These are phyloP conservation scores for Rhizoglyphus robini DNA, from an alignment of 1,140 invertebrate species.

Conservation along the genomic window DNA sequence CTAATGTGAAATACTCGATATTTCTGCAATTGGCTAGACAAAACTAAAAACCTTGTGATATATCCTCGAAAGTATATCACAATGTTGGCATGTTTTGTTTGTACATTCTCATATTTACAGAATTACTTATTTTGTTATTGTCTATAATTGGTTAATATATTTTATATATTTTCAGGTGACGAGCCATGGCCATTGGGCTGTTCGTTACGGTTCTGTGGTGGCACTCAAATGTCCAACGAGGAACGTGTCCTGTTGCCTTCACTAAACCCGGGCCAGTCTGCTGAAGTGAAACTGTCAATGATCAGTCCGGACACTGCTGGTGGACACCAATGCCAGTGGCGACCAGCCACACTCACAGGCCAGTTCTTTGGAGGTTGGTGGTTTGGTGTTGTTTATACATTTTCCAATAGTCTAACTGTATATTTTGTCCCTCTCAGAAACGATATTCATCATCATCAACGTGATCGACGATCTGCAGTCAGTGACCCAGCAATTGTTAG, in stretches of 20 bases:
- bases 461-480: background rate
- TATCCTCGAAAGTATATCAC: too few relatives aligned
- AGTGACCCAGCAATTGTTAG: constrained; percentile 1
- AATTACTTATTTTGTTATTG: too few relatives aligned
- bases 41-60: too few relatives aligned
- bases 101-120: too few relatives aligned
- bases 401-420: background rate
- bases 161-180: constrained; percentile 34
- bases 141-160: too few relatives aligned
- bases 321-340: constrained; percentile 66
- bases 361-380: constrained; percentile 62
- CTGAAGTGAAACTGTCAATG: constrained; percentile 52
- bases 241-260: constrained; percentile 45
- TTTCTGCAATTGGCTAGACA: too few relatives aligned
- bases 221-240: constrained; percentile 43
- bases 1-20: background rate
- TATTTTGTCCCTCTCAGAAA: background rate
- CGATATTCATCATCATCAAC: constrained; percentile 6
- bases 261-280: constrained; percentile 49
- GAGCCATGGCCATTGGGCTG: constrained; percentile 63
- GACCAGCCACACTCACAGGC: constrained; percentile 59
- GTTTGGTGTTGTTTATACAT: background rate
- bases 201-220: constrained; percentile 49
- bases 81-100: constrained; percentile 20
- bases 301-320: constrained; percentile 51